Base-by-base conservation (phyloP, 2,888 invertebrate genomes). In the Lingula anatina region DNA sequence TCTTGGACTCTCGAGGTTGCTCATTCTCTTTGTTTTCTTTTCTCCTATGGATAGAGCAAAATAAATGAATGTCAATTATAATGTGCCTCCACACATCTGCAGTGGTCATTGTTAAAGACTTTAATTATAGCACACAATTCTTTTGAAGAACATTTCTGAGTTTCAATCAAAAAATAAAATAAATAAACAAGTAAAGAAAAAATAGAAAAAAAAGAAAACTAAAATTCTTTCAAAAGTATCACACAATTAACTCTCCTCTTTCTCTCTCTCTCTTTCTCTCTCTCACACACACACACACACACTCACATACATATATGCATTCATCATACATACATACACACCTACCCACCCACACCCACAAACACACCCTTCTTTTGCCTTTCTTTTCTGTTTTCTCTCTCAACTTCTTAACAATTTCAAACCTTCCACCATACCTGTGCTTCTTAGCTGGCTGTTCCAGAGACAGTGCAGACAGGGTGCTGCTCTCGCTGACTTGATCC, bases 401-500 rank as follows among this genome's bases (percentile, higher is more conserved):
- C 41, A 45, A 40, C 27, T 31, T 49, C 53, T 3, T 48, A 44
- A 3, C 46, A 42, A 35, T 45, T 41, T n/a, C 47, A 46, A 23
- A 49, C 51, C 5, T 50, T 49, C 3, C 50, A 51, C 7, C 38
- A n/a, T n/a, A n/a, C n/a, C n/a, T n/a, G n/a, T n/a, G 43, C n/a
- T 39, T 40, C 42, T 18, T 36, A n/a, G n/a, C n/a, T 12, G 31
- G 9, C 23, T 60, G 54, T 43, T 69, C 70, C 5, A 71, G 57
- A 2, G 66, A 65, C 45, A 66, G 53, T 0, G 66, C 66, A 5
- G 68, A 68, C 38, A 68, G 36, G 2, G 56, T 53, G 50, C 57
- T 62, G 25, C 61, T 57, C 15, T 40, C 51, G 53, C 57, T 61
- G 12, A 51, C 53, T 5, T 54, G 51, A 44, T 92, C 92, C 92